Conservation (phyloP, 2,113 vertebrate genomes). For the Lonchura striata region DNA sequence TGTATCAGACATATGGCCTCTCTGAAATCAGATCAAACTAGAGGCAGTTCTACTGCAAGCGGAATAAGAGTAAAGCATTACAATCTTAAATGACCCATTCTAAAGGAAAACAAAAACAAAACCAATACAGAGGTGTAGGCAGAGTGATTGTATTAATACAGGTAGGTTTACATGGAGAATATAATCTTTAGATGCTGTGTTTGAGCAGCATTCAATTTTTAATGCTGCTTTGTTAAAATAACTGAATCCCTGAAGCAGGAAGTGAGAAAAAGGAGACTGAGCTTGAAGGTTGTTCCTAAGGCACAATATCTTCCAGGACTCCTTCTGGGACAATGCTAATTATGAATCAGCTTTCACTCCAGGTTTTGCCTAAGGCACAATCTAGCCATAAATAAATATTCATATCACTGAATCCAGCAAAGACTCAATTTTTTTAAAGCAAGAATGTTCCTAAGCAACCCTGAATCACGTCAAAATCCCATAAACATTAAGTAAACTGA, state of each 20-base stretch:
- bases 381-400: conserved; percentile 4
- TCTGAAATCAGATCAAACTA: neutral
- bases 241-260: neutral
- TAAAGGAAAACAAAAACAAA: neutral
- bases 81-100: neutral
- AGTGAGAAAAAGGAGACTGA: neutral
- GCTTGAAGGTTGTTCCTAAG: neutral
- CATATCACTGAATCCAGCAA: neutral
- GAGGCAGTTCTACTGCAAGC: neutral
- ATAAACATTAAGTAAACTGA: neutral
- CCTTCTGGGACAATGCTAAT: neutral
- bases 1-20: neutral
- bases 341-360: neutral
- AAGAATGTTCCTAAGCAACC: neutral
- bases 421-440: neutral
- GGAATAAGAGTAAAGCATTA: neutral
- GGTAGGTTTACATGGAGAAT: neutral
- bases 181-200: neutral
- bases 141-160: neutral
- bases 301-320: neutral
- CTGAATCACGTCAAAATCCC: neutral
- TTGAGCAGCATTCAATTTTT: neutral
- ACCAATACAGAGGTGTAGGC: neutral
- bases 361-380: neutral
- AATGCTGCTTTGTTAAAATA: neutral